Evolutionary conservation across 2,113 vertebrate genomes (phyloP).

Genomic region (Serinus canaria): DNA sequence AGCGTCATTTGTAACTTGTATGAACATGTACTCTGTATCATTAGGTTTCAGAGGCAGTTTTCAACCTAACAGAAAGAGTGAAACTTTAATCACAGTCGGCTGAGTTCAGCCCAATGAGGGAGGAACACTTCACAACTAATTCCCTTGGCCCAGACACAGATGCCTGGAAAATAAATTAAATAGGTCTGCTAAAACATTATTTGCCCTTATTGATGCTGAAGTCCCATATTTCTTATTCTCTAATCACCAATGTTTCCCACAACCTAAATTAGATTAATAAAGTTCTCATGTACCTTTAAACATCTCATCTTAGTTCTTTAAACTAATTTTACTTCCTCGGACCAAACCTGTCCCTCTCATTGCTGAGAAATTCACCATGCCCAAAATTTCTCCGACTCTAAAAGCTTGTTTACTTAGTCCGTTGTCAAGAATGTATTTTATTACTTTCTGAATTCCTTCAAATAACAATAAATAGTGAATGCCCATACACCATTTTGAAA

Average conservation of each 20-base stretch:
- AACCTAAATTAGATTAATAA: neutral
- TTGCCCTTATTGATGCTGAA: neutral
- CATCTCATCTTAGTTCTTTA: neutral
- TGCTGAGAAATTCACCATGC: neutral
- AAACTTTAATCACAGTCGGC: neutral
- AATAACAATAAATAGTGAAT: neutral
- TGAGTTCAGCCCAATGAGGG: neutral
- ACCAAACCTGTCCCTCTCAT: neutral
- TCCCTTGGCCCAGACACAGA: neutral
- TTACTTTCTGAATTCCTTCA: neutral
- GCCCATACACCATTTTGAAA: neutral
- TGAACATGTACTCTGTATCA: neutral
- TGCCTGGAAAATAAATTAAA: slow-evolving; percentile 3
- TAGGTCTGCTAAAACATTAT: neutral
- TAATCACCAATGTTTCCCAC: neutral
- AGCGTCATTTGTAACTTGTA: neutral
- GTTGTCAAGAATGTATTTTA: neutral
- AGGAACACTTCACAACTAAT: neutral
- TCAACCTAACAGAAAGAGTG: neutral
- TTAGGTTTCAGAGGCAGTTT: neutral
- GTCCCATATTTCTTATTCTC: neutral
- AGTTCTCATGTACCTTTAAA: neutral
- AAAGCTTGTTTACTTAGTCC: neutral
- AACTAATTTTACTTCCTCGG: neutral
- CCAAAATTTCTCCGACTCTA: neutral